These are phyloP conservation scores for Phytoseiulus persimilis DNA, from an alignment of 2,888 invertebrate species.

Conservation along the genomic window DNA sequence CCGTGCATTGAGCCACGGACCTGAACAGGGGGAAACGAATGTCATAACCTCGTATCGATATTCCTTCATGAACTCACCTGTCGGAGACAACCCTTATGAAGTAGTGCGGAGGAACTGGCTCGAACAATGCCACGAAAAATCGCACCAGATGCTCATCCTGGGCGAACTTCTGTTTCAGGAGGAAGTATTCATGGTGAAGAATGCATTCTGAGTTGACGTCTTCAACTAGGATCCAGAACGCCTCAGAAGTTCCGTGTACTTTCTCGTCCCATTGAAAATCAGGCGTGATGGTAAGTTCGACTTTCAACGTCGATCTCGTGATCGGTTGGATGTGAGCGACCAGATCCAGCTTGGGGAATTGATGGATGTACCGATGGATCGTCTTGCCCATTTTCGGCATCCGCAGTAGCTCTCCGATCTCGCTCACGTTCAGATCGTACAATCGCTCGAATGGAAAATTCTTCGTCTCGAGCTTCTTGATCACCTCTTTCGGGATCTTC, in stretches of 20 bases:
- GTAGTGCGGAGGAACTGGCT: conserved; percentile 95
- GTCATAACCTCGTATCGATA: too few species aligned
- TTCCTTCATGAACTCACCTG: conserved; percentile 55
- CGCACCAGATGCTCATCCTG: conserved; percentile 91
- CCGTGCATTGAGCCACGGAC: too few species aligned
- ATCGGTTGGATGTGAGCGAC: conserved; percentile 97
- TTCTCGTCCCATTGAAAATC: conserved; percentile 99
- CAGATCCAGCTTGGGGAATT: conserved; percentile 89
- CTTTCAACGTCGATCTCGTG: conserved; percentile 73
- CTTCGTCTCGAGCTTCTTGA: conserved; percentile 96
- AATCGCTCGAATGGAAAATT: conserved; percentile 60
- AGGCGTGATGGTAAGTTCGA: conserved; percentile 92
- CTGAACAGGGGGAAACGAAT: too few species aligned
- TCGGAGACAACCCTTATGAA: conserved; percentile 63
- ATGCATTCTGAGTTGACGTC: conserved; percentile 60
- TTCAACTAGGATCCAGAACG: conserved; percentile 60
- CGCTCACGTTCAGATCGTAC: conserved; percentile 91
- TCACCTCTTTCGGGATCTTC: conserved; percentile 92
- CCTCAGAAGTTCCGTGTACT: conserved; percentile 61
- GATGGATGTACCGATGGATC: conserved; percentile 89
- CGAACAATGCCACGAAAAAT: conserved; percentile 96
- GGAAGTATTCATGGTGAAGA: conserved; percentile 88
- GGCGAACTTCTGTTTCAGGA: conserved; percentile 82
- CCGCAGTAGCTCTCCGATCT: conserved; percentile 86
- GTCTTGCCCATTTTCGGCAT: conserved; percentile 87